Percentiles rank a stretch among this genome's conserved stretches.
These are phyloP conservation scores for Dicyrtoma fusca DNA, from an alignment of 2,888 invertebrate genomes.

Conservation along the genomic window DNA sequence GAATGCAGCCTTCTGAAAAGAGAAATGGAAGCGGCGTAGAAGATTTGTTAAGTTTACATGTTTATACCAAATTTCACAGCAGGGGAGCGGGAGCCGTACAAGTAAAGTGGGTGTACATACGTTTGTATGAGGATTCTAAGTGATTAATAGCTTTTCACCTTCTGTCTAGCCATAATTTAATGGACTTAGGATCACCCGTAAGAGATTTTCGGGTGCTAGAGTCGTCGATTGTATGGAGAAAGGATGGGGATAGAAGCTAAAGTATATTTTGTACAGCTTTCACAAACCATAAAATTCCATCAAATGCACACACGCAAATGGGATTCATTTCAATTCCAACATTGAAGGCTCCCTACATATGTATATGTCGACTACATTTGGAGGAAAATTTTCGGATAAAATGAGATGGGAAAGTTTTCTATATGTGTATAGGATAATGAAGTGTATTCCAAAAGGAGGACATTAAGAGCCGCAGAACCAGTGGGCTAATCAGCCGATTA, in stretches of 20 bases:
- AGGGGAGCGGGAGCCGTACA: not conserved
- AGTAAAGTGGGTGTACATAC: not conserved
- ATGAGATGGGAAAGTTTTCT: slow-evolving; percentile 11
- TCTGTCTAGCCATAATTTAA: slow-evolving; percentile 29
- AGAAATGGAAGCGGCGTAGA: not conserved
- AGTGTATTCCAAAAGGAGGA: slow-evolving; percentile 20
- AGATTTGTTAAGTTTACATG: not conserved
- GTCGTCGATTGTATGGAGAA: too few relatives aligned
- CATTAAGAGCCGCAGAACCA: slow-evolving; percentile 28
- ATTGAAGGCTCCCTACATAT: too few relatives aligned
- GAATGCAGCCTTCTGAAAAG: not conserved
- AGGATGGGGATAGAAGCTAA: too few relatives aligned
- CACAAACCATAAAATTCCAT: not conserved
- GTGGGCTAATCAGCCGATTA: slow-evolving; percentile 26
- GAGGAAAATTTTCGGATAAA: slow-evolving; percentile 2
- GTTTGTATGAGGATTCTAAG: not conserved
- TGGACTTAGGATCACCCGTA: slow-evolving; percentile 23
- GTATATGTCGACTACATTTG: too few relatives aligned
- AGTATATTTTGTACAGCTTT: too few relatives aligned
- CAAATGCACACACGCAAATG: not conserved
- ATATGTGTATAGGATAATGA: slow-evolving; percentile 21
- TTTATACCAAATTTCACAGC: not conserved
- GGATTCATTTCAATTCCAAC: slow-evolving; percentile 21
- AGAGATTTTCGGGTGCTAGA: not conserved
- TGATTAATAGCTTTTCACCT: slow-evolving; percentile 25